Evolutionary conservation across 2,113 vertebrate genomes (phyloP).

Genomic region (Dolichallabes microphthalmus): DNA sequence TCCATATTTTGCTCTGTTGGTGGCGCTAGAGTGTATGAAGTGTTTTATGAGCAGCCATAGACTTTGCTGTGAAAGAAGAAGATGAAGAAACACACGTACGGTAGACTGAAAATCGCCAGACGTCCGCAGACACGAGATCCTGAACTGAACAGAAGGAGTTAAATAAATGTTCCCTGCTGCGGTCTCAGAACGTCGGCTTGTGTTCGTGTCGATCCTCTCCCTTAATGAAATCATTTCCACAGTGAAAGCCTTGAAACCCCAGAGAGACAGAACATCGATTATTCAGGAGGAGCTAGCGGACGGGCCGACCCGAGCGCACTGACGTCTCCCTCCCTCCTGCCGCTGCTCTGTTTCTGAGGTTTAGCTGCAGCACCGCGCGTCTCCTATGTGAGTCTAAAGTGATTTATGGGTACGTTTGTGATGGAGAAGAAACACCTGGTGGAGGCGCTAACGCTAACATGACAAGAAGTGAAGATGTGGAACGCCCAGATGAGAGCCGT

Average conservation of each 20-base stretch:
- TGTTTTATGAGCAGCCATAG: no score
- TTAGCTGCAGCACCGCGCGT: neutral
- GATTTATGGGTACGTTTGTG: neutral
- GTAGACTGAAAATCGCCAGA: neutral
- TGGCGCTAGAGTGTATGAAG: no score
- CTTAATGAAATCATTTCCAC: constrained; percentile 20
- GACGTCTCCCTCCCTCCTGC: neutral
- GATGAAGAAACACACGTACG: no score
- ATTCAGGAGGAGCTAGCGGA: constrained; percentile 26
- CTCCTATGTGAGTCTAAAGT: neutral
- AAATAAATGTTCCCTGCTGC: neutral
- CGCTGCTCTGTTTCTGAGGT: neutral
- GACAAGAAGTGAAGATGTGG: neutral
- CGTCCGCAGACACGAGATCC: neutral
- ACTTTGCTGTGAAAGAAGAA: no score
- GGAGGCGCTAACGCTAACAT: neutral
- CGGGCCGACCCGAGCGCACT: neutral
- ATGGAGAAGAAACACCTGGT: neutral
- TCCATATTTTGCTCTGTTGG: no score
- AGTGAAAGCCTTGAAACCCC: constrained; percentile 26
- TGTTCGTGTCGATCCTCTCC: neutral
- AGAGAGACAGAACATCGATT: constrained; percentile 28
- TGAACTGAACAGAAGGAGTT: neutral
- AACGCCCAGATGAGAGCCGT: neutral
- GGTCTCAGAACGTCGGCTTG: neutral